Conservation (phyloP, 2,797 vertebrate genomes). For the Brachyalestes nurse region DNA sequence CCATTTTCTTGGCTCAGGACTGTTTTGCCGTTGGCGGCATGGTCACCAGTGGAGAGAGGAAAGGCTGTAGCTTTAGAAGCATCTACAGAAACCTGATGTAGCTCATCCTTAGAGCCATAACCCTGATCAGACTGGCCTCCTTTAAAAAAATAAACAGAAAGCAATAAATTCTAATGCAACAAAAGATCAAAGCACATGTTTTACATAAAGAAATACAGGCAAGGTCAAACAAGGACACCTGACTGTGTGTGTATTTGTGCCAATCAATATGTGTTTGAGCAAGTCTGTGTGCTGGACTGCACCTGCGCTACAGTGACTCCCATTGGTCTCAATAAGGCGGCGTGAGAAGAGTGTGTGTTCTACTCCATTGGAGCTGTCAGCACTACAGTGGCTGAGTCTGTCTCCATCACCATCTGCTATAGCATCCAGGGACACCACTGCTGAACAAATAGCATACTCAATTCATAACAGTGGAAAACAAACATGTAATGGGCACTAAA, state of each 20-base stretch:
- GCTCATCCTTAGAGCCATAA: constrained; percentile 91
- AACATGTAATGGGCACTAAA: not conserved
- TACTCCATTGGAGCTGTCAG: constrained; percentile 86
- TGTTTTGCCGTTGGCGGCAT: constrained; percentile 67
- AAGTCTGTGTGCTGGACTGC: constrained; percentile 44
- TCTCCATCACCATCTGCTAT: constrained; percentile 81
- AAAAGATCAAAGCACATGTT: not conserved
- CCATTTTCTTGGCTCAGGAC: constrained; percentile 70
- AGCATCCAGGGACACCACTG: constrained; percentile 59
- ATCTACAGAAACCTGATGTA: constrained; percentile 80
- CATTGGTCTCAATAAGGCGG: constrained; percentile 80
- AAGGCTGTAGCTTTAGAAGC: constrained; percentile 55
- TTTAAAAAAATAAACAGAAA: constrained; percentile 59
- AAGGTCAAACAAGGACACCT: not conserved
- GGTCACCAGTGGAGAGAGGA: constrained; percentile 63
- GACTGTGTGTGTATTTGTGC: not conserved
- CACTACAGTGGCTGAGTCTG: constrained; percentile 87
- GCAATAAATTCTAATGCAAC: not conserved
- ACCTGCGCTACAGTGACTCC: constrained; percentile 88
- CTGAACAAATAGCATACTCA: constrained; percentile 12
- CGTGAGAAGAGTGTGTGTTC: constrained; percentile 83
- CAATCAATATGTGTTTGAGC: not conserved
- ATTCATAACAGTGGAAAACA: not conserved
- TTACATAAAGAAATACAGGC: not conserved
- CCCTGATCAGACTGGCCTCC: constrained; percentile 89